Percentiles rank a stretch among this genome's conserved stretches.
Conservation (phyloP, 2,888 invertebrate species). For the Drosophila multiciliata region DNA sequence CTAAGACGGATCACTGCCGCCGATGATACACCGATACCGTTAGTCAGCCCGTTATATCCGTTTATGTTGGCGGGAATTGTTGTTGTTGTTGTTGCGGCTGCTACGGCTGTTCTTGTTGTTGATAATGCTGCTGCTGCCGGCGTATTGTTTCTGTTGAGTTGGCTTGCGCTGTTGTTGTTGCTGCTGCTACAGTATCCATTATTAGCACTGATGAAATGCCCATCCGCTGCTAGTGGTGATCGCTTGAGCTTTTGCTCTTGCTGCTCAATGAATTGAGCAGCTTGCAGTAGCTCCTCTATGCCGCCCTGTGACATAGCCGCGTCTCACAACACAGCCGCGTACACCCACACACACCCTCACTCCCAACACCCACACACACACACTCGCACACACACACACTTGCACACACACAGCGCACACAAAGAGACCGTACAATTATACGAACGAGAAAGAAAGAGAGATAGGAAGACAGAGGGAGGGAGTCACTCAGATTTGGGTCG, state of each 20-base stretch:
- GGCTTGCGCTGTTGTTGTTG: conserved; percentile 70
- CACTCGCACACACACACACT: conserved; percentile 22
- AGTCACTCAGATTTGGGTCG: conserved; percentile 50
- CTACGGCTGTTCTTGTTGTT: conserved; percentile 57
- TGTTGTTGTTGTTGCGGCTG: conserved; percentile 31
- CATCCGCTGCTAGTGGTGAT: conserved; percentile 54
- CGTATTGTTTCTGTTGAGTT: conserved; percentile 67
- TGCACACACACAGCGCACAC: conserved; percentile 23
- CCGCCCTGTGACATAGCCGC: conserved; percentile 79
- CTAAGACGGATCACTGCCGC: conserved; percentile 17
- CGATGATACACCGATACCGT: conserved; percentile 46
- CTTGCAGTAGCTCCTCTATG: conserved; percentile 81
- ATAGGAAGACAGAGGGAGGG: conserved; percentile 15
- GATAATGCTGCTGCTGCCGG: conserved; percentile 35
- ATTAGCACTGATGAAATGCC: conserved; percentile 39
- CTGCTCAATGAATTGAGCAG: conserved; percentile 83
- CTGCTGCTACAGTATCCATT: conserved; percentile 42
- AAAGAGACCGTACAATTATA: conserved; percentile 15
- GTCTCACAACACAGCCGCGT: conserved; percentile 39
- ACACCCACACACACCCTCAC: conserved; percentile 21
- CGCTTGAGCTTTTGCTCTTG: conserved; percentile 74
- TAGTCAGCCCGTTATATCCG: conserved; percentile 51
- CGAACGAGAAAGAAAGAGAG: conserved; percentile 9
- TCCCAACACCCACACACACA: background rate
- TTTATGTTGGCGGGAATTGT: conserved; percentile 46